phyloP scores from a whole-genome alignment of 1,140 invertebrate species.

The Megalonaias nervosa region DNA sequence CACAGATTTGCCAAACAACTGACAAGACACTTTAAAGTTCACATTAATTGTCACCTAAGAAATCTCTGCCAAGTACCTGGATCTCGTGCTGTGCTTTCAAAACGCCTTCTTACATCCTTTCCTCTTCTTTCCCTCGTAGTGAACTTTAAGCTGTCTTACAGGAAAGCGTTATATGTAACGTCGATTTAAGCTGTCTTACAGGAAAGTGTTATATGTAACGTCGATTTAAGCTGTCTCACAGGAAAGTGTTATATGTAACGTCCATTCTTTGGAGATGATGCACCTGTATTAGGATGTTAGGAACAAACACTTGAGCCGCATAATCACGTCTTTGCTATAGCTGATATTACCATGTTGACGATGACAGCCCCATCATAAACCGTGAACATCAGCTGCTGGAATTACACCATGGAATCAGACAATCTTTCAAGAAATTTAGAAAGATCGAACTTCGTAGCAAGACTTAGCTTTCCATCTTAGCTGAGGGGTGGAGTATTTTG shows the following conservation, averaged over 20 bases:
- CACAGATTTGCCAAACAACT: neutral
- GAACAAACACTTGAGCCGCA: slow-evolving; percentile 1
- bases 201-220: slow-evolving; percentile 23
- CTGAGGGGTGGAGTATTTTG: too few relatives aligned
- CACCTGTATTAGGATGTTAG: slow-evolving; percentile 3
- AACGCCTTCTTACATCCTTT: neutral
- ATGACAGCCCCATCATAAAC: slow-evolving; percentile 3
- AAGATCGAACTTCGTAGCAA: too few relatives aligned
- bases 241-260: slow-evolving; percentile 24
- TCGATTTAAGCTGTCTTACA: slow-evolving; percentile 17
- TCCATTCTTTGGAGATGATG: slow-evolving; percentile 2
- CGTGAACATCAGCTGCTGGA: neutral
- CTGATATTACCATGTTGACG: slow-evolving; percentile 9
- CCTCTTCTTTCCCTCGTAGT: neutral
- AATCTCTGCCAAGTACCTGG: slow-evolving; percentile 22
- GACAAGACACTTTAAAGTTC: slow-evolving; percentile 11
- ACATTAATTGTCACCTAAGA: slow-evolving; percentile 20
- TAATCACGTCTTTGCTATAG: slow-evolving; percentile 1
- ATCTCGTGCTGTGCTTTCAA: neutral
- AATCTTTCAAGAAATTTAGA: too few relatives aligned
- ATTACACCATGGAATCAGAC: neutral
- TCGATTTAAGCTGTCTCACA: slow-evolving; percentile 20
- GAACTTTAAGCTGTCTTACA: slow-evolving; percentile 7
- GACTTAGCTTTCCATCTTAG: too few relatives aligned
- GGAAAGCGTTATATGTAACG: slow-evolving; percentile 24